phyloP scores from a whole-genome alignment of 2,888 invertebrate species.

The Encarsia formosa region DNA sequence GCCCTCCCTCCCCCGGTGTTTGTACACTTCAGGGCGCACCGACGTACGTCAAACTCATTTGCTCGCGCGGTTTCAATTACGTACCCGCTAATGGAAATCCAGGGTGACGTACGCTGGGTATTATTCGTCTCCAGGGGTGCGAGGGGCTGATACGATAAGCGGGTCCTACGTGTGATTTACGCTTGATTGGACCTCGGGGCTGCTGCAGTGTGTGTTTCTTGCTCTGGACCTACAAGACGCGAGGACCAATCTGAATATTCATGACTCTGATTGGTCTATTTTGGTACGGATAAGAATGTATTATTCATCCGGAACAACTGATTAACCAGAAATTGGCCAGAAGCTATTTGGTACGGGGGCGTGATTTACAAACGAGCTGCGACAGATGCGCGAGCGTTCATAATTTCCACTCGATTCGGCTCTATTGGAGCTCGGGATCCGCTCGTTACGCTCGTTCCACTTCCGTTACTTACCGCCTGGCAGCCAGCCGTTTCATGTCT shows the following conservation, averaged over 20 bases:
- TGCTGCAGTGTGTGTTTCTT: too few relatives aligned
- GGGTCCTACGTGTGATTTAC: neutral
- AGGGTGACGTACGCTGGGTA: conserved; percentile 4
- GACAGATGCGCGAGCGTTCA: conserved; percentile 3
- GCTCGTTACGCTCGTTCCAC: neutral
- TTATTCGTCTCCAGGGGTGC: neutral
- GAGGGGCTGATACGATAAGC: neutral
- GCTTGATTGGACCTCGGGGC: neutral
- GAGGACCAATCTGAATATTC: too few relatives aligned
- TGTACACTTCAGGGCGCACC: neutral
- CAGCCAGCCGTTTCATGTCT: too few relatives aligned
- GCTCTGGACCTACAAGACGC: too few relatives aligned
- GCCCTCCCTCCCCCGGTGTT: too few relatives aligned
- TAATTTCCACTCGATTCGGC: conserved; percentile 26
- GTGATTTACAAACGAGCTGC: conserved; percentile 8
- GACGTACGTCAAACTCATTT: conserved; percentile 26
- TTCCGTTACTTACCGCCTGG: too few relatives aligned
- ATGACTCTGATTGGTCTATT: too few relatives aligned
- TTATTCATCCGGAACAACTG: conserved; percentile 10
- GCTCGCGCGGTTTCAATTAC: conserved; percentile 29
- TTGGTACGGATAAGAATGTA: neutral
- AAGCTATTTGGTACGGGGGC: too few relatives aligned
- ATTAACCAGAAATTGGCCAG: too few relatives aligned
- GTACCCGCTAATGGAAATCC: conserved; percentile 28
- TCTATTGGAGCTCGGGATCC: conserved; percentile 11